phyloP scores from a whole-genome alignment of 1,140 invertebrate genomes.

The Calephelis nemesis region DNA sequence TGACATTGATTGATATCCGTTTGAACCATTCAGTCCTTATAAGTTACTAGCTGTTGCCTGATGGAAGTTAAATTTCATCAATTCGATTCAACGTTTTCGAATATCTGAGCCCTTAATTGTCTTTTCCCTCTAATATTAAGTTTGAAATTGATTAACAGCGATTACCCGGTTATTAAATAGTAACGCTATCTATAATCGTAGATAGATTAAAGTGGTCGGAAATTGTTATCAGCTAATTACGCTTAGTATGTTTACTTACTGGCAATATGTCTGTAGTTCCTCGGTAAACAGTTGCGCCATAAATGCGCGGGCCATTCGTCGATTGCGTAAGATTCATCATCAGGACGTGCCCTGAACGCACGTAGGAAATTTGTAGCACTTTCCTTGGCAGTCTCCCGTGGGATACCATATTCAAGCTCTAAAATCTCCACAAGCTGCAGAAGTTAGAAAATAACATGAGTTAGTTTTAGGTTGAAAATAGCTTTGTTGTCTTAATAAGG shows the following conservation, averaged over 20 bases:
- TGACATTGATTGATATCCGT: too few species aligned
- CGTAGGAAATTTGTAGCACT: constrained; percentile 85
- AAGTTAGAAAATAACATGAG: constrained; percentile 16
- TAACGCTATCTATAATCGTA: background rate
- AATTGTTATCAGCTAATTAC: background rate
- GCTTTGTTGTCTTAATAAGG: too few species aligned
- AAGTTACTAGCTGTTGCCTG: too few species aligned
- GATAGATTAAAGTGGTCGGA: background rate
- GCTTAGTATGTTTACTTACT: constrained; percentile 67
- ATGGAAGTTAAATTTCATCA: too few species aligned
- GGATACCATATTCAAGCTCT: constrained; percentile 83
- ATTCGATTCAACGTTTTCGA: too few species aligned
- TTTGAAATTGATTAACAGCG: too few species aligned
- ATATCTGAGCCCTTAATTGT: too few species aligned
- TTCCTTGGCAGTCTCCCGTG: constrained; percentile 80
- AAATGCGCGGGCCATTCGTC: constrained; percentile 87
- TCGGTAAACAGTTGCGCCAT: constrained; percentile 88
- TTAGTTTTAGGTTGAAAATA: too few species aligned
- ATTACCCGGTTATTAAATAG: too few species aligned
- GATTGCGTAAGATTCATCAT: constrained; percentile 84
- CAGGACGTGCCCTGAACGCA: constrained; percentile 88
- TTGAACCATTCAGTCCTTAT: too few species aligned
- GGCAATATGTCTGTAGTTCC: constrained; percentile 84
- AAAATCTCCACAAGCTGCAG: constrained; percentile 85
- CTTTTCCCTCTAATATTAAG: too few species aligned